Evolutionary conservation across 2,888 invertebrate species (phyloP), one percentile per base, ranked within the genome.

Genomic region (Patella caerulea): DNA sequence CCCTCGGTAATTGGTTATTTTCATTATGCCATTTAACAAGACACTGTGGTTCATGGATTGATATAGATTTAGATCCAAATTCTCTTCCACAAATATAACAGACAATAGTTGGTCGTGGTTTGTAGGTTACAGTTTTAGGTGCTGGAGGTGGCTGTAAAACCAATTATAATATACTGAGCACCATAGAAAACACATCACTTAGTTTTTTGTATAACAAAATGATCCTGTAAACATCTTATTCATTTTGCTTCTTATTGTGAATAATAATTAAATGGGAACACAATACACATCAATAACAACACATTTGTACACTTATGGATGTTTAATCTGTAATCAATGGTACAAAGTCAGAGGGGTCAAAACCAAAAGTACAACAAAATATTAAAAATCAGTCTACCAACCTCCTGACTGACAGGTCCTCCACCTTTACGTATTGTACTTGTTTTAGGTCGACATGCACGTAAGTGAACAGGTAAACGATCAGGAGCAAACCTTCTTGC

Each of bases 21-120:
- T 94, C 93, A 2, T 91, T 86, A 59, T 94, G 93, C 94, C 94
- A 94, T 85, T 94, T 94, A 85, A 94, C 93, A 77, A 94, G 88
- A 86, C 95, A 95, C 86, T 94, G 94, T 3, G 94, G 94, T 87
- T 95, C 94, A 89, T 95, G 95, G 81, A 94, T 94, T 75, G 92
- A 92, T 56, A 95, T 94, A 72, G 94, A 94, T 85, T 93, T 93
- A 2, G 93, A 93, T 54, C 94, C 94, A 86, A 94, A 95, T 86
- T 94, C 94, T 73, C 94, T 92, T 2, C 94, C 94, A 86, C 95
- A 95, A 83, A 94, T 93, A 89, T 94, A 94, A 87, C 95, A 95
- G 79, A 92, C 90, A 69, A 92, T 89, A 15, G 91, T 90, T 24
- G 65, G 65, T 14, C 89, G 90, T 5, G 91, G 91, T n/a, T 89